These are phyloP conservation scores for Hozukius guyotensis DNA, from an alignment of 2,797 vertebrate species.

Conservation along the genomic window DNA sequence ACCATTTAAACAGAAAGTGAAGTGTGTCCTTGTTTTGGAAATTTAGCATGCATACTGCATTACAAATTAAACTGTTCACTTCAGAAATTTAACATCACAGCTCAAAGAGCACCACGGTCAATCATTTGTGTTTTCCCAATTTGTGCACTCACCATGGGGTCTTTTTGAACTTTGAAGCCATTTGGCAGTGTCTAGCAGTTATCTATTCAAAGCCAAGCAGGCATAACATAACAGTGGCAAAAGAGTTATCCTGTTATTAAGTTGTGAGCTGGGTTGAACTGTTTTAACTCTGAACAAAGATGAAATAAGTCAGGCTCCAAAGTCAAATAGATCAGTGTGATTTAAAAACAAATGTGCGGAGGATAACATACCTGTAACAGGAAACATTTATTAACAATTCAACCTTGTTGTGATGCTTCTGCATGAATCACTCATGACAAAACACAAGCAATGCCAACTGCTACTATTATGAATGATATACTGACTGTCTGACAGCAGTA, in stretches of 20 bases:
- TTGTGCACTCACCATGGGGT: neutral
- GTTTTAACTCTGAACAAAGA: neutral
- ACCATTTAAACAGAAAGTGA: neutral
- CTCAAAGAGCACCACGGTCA: slow-evolving; percentile 11
- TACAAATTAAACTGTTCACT: neutral
- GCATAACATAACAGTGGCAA: neutral
- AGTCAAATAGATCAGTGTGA: neutral
- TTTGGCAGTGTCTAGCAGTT: slow-evolving; percentile 9
- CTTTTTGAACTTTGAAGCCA: slow-evolving; percentile 43
- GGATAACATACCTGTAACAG: neutral
- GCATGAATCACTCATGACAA: neutral
- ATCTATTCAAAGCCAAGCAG: slow-evolving; percentile 19
- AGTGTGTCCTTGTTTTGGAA: neutral
- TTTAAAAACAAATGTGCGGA: neutral
- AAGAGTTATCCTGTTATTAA: neutral
- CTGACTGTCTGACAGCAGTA: neutral
- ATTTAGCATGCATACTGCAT: neutral
- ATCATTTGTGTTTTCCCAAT: slow-evolving; percentile 34
- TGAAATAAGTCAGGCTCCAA: neutral
- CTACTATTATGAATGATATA: neutral
- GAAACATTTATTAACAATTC: neutral
- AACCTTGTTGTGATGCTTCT: neutral
- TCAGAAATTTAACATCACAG: neutral
- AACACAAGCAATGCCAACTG: neutral
- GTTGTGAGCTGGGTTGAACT: neutral